Base-by-base conservation (phyloP, 2,797 vertebrate species). In the Antrozous pallidus region DNA sequence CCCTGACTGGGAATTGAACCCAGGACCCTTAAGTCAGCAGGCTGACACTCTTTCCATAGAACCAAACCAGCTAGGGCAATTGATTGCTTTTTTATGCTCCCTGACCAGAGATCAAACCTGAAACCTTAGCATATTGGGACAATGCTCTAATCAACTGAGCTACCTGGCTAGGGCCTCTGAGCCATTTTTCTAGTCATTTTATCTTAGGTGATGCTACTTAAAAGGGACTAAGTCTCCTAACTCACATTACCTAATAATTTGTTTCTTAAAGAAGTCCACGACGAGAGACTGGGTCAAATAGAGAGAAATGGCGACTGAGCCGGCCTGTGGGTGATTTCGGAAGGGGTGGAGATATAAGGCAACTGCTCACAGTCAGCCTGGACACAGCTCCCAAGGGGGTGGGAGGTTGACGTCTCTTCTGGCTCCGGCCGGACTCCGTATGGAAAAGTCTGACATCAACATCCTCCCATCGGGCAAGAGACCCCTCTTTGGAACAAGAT, bases 211-310 rank as follows among this genome's bases (percentile, higher is more conserved):
- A 69, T 33, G 84, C 16, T 56, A 8, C 9, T 80, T 75, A 65
- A 54, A 87, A 89, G 3, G 18, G 12, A n/a, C 28, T 84, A 42
- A 12, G 26, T 63, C 20, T 63, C 33, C 38, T 75, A 92, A 73
- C 31, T 90, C 36, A 36, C 1, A 40, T 77, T 38, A 78, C 31
- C 14, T 65, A 71, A 71, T 71, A 42, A 42, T 45, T 90, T 67
- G 4, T 81, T 71, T 94, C 70, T 96, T 31, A 74, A 45, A 77
- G 40, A 73, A 56, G 31, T 89, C 47, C 2, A 51, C 28, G n/a
- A n/a, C n/a, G n/a, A n/a, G 73, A 90, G 81, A 90, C 75, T 28
- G 94, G 90, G 86, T 87, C 83, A 65, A 92, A 54, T 69, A 65
- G 49, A 65, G 88, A 92, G 90, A 80, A 42, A 94, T 93, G 94